Conservation (phyloP, 1,140 invertebrate genomes). For the Temnothorax nylanderi region DNA sequence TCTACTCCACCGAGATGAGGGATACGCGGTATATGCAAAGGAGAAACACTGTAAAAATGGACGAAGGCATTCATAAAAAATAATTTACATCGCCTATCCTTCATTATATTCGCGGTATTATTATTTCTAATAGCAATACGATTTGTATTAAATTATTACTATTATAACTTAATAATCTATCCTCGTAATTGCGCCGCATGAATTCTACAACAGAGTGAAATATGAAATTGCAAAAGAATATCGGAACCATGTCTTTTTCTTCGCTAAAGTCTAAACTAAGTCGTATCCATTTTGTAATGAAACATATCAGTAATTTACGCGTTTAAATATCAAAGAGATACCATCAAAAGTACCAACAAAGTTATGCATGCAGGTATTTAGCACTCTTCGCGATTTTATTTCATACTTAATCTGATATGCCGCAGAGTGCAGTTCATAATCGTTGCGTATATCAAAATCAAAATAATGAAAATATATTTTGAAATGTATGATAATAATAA, state of each 20-base stretch:
- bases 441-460: not conserved
- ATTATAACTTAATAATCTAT: not conserved
- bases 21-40: slow-evolving; percentile 17
- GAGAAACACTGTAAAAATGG: slow-evolving; percentile 40
- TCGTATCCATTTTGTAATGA: not conserved
- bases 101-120: not conserved
- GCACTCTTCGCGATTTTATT: not conserved
- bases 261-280: not conserved
- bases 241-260: not conserved
- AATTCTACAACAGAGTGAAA: not conserved
- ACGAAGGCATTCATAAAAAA: slow-evolving; percentile 9
- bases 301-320: not conserved
- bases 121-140: not conserved
- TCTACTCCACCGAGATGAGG: slow-evolving; percentile 35
- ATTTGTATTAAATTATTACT: slow-evolving; percentile 26
- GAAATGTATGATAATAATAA: not conserved
- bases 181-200: not conserved
- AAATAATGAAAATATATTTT: not conserved
- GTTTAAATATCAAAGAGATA: slow-evolving; percentile 6
- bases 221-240: not conserved
- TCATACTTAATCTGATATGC: not conserved
- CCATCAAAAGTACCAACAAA: not conserved
- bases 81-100: slow-evolving; percentile 19
- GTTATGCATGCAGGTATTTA: not conserved
- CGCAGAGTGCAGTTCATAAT: not conserved